These are phyloP conservation scores for Drosophila sturtevanti DNA, from an alignment of 1,140 invertebrate species.

Conservation along the genomic window DNA sequence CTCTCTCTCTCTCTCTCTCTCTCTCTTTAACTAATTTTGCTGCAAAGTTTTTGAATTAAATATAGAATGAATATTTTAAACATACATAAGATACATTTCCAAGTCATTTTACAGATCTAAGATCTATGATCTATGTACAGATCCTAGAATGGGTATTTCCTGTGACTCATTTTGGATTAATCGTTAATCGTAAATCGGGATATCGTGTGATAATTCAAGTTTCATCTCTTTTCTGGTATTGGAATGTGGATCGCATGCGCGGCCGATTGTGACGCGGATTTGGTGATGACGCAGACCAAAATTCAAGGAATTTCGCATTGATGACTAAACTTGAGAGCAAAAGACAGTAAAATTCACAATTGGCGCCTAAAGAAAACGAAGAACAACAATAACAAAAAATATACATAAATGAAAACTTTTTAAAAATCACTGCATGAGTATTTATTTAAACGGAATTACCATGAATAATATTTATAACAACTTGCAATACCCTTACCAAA, in stretches of 20 bases:
- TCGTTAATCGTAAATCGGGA: too few species aligned
- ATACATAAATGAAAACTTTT: neutral
- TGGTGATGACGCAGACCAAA: slow-evolving; percentile 18
- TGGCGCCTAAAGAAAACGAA: neutral
- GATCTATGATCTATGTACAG: too few species aligned
- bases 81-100: too few species aligned
- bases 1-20: too few species aligned
- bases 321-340: slow-evolving; percentile 2
- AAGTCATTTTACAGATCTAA: too few species aligned
- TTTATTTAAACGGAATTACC: neutral
- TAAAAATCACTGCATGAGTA: neutral
- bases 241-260: neutral
- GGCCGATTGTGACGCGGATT: slow-evolving; percentile 9
- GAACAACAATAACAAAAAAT: neutral
- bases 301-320: slow-evolving; percentile 3
- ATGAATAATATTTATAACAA: slow-evolving; percentile 23
- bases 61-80: too few species aligned
- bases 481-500: slow-evolving; percentile 12
- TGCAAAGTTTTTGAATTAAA: too few species aligned
- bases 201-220: neutral
- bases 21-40: too few species aligned
- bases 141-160: neutral
- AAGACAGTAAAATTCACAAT: neutral
- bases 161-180: neutral
- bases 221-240: neutral